A percentile compares a stretch with the other conserved stretches of the same genome.
phyloP scores from a whole-genome alignment of 2,113 vertebrate species.

The Azemiops feae region DNA sequence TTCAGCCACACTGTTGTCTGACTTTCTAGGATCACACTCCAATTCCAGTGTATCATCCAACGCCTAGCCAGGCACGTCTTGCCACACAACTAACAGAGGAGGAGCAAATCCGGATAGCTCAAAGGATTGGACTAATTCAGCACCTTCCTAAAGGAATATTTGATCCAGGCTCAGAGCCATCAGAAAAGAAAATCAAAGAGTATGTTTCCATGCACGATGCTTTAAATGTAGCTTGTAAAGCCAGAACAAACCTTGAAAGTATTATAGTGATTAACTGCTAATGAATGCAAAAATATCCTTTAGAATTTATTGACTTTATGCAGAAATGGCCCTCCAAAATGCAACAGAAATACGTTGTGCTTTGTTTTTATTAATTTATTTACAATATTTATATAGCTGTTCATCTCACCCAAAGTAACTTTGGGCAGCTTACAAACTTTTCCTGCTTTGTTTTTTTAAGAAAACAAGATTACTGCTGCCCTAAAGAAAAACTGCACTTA shows the following conservation, averaged over 20 bases:
- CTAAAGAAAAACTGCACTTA: neutral
- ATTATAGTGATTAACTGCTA: neutral
- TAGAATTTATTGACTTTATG: neutral
- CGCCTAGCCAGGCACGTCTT: slow-evolving; percentile 65
- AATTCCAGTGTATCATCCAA: slow-evolving; percentile 71
- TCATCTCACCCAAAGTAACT: neutral
- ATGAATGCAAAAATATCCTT: neutral
- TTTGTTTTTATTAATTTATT: neutral
- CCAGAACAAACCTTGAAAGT: neutral
- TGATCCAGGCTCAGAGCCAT: slow-evolving; percentile 59
- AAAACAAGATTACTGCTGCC: neutral
- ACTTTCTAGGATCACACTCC: slow-evolving; percentile 60
- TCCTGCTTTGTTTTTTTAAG: neutral
- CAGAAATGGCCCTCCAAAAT: neutral
- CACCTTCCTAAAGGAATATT: slow-evolving; percentile 73
- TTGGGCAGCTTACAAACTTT: neutral
- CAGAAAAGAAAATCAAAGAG: slow-evolving; percentile 72
- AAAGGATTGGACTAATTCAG: slow-evolving; percentile 74
- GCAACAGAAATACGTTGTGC: neutral
- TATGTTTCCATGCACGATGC: slow-evolving; percentile 36
- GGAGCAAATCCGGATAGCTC: slow-evolving; percentile 72
- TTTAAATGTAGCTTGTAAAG: neutral
- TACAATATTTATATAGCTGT: neutral
- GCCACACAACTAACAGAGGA: slow-evolving; percentile 74
- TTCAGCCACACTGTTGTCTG: neutral